Base-by-base conservation (phyloP, 2,113 vertebrate species). In the Forbesichthys agassizii region DNA sequence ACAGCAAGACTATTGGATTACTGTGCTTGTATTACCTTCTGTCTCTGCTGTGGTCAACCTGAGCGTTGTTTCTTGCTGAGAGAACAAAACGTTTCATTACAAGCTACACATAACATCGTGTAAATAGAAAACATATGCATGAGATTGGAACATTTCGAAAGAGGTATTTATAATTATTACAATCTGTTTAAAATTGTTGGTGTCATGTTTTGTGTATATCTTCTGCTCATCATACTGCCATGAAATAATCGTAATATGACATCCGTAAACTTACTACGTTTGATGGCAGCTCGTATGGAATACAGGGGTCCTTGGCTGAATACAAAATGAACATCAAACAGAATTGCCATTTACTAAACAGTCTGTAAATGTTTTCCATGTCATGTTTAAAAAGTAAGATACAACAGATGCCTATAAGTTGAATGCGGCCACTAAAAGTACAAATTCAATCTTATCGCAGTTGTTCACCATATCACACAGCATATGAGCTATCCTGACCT, bases 251-350 rank as follows among this genome's bases (percentile, higher is more conserved):
- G 11, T 10, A 55, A 13, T 52, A 27, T 53, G n/a, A 57, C 33
- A 20, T 42, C 13, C 5, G 9, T 13, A 63, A 66, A 97, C 96
- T 95, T 91, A 98, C 97, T 94, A 93, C 92, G 94, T 86, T 95
- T 98, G 92, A 98, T 94, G 61, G 92, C 95, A 9, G 95, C 94
- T 95, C 91, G 92, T 91, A 97, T 92, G 36, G 95, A 95, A 20
- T 95, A 96, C 84, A 96, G 89, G 20, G 96, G 93, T 79, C 95
- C 94, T 91, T 92, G 94, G 80, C 96, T 98, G 90, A 78, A 92
- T 80, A 82, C 85, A 82, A 48, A 80, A 10, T 71, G 9, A 73
- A 11, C 3, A 78, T 56, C 14, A 61, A 61, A 12, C 5, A 0
- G 16, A 65, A 68, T 65, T 14, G 48, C 59, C 33, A 69, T 5